Percentiles rank a stretch among this genome's conserved stretches.
phyloP scores from a whole-genome alignment of 2,888 invertebrate species.

The Euclidia mi region DNA sequence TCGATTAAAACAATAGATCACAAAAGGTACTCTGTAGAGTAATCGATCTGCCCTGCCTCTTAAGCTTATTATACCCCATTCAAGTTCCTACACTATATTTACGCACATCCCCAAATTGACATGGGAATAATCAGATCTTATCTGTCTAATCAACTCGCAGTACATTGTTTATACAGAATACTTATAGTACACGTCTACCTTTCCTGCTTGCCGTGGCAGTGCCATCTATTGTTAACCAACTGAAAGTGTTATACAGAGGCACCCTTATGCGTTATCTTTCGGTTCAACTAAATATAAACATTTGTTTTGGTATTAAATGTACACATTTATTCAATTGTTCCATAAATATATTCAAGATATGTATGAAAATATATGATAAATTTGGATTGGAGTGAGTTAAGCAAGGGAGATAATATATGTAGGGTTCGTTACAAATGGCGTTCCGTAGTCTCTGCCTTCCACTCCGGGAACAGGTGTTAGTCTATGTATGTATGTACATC shows the following conservation, averaged over 20 bases:
- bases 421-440: too few species aligned
- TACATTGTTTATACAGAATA: conserved; percentile 18
- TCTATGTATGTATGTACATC: too few species aligned
- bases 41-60: not conserved
- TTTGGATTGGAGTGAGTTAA: too few species aligned
- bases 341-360: not conserved
- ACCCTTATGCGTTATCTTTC: conserved; percentile 6
- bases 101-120: conserved; percentile 19
- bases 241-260: conserved; percentile 16
- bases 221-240: conserved; percentile 15
- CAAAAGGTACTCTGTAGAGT: too few species aligned
- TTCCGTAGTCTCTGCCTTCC: too few species aligned
- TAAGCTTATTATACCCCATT: not conserved
- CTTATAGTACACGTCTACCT: conserved; percentile 8
- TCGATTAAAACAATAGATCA: too few species aligned
- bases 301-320: too few species aligned
- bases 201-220: conserved; percentile 2
- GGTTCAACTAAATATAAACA: conserved; percentile 1
- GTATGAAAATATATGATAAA: too few species aligned
- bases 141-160: conserved; percentile 36
- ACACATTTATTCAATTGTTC: not conserved
- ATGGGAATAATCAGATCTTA: conserved; percentile 29
- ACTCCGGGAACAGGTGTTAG: too few species aligned
- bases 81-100: not conserved
- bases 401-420: too few species aligned